A percentile compares a stretch with the other conserved stretches of the same genome.
Conservation (phyloP, 2,888 invertebrate genomes). For the Catonia carolina region DNA sequence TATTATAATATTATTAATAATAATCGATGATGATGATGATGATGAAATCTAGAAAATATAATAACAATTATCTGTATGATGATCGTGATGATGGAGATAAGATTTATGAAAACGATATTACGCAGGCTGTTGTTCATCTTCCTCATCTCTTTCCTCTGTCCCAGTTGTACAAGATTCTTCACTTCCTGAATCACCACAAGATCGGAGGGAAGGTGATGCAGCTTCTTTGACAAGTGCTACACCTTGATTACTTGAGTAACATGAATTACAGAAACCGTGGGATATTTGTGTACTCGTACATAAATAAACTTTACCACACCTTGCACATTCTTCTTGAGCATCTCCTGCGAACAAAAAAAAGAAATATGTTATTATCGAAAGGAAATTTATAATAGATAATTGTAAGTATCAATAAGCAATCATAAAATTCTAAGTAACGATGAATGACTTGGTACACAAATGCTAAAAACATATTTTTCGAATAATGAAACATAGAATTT, state of each 20-base stretch:
- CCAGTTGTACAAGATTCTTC: slow-evolving; percentile 32
- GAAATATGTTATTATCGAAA: not conserved
- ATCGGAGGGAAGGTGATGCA: slow-evolving; percentile 27
- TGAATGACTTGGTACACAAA: too few relatives aligned
- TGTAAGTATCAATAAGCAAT: too few relatives aligned
- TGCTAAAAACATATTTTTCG: too few relatives aligned
- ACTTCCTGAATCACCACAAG: slow-evolving; percentile 33
- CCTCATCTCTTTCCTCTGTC: slow-evolving; percentile 30
- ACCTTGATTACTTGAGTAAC: slow-evolving; percentile 37
- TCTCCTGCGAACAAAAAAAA: slow-evolving; percentile 44
- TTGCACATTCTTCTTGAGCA: slow-evolving; percentile 53
- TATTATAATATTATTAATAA: too few relatives aligned
- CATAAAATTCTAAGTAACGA: too few relatives aligned
- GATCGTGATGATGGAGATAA: too few relatives aligned
- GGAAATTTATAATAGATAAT: too few relatives aligned
- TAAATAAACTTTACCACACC: slow-evolving; percentile 51
- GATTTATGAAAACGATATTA: too few relatives aligned
- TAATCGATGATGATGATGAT: too few relatives aligned
- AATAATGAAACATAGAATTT: too few relatives aligned
- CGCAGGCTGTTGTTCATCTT: slow-evolving; percentile 29
- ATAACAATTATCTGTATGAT: too few relatives aligned
- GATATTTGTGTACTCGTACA: slow-evolving; percentile 38
- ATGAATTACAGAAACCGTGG: slow-evolving; percentile 42
- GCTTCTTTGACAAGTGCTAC: slow-evolving; percentile 26
- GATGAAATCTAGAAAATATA: too few relatives aligned